Evolutionary conservation across 2,113 vertebrate genomes (phyloP), one percentile per base, ranked within the genome.

Genomic region (Zapus hudsonius): DNA sequence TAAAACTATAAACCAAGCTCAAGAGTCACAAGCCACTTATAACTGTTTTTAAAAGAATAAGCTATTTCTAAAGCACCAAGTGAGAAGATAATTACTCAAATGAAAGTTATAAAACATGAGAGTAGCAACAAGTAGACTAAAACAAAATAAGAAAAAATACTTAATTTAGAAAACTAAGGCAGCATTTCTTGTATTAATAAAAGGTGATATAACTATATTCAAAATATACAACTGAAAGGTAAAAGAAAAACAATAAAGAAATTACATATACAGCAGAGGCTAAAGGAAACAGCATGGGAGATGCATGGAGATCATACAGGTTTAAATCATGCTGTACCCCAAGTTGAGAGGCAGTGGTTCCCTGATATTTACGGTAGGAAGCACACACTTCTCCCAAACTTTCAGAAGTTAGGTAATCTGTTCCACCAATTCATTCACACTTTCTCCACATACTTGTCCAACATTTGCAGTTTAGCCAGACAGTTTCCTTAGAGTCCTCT

Each of bases 1-100:
- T 81, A 93, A 88, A 90, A 83, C 29, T 38, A 83, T 12, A 55
- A 94, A 70, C n/a, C 75, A 89, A 86, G 83, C 42, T 81, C 73
- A 93, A 36, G 72, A 84, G 5, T 64, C 22, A 81, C 19, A 88
- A 67, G 40, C 52, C 44, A 57, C 17, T 66, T 55, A 87, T 15
- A 57, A n/a, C 6, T 27, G 10, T 87, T 95, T 61, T 42, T 76
- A 91, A 90, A 87, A 29, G 83, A 47, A 82, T 15, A n/a, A n/a
- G n/a, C 6, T 63, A 3, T 80, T 55, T 86, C 73, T 76, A 91
- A 90, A 55, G 59, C 42, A 61, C 44, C 33, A 94, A 90, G 63
- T 27, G 67, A 89, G 10, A 22, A 86, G 31, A 84, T 13, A 36
- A 5, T 4, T 91, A 61, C 9, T 84, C 70, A 85, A 57, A 72